These are phyloP conservation scores for Odontophorus gujanensis DNA, from an alignment of 2,113 vertebrate genomes.

Conservation along the genomic window DNA sequence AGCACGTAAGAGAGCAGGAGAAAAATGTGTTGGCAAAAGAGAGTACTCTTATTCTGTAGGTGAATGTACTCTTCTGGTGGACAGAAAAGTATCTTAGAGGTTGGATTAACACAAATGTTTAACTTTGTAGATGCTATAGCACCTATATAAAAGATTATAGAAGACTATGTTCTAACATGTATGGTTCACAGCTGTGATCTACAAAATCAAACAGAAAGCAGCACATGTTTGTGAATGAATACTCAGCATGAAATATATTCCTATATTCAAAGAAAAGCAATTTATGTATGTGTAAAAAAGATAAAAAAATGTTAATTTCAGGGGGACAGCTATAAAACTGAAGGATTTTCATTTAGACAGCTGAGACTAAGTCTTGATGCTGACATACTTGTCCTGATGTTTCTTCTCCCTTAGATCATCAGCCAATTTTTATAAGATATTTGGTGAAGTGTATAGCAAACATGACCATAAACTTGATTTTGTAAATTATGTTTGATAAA, in stretches of 20 bases:
- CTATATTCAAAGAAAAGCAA: background rate
- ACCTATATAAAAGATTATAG: background rate
- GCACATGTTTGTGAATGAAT: background rate
- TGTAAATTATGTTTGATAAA: conserved; percentile 8
- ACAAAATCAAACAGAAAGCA: background rate
- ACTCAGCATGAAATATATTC: background rate
- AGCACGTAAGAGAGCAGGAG: background rate
- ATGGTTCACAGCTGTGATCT: background rate
- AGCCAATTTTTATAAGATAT: background rate
- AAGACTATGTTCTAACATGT: background rate
- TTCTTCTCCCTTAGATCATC: background rate
- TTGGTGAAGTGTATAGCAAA: background rate
- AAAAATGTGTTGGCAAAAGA: background rate
- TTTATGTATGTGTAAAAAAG: background rate
- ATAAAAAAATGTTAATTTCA: background rate
- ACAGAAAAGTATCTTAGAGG: background rate
- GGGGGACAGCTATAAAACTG: background rate
- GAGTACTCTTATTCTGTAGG: background rate
- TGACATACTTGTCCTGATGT: background rate
- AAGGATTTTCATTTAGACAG: background rate
- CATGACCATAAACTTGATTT: conserved; percentile 22
- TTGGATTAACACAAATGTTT: background rate
- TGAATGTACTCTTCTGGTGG: background rate
- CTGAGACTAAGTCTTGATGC: background rate
- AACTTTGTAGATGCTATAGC: background rate